phyloP scores from a whole-genome alignment of 1,140 invertebrate genomes.

The Whitmania pigra region DNA sequence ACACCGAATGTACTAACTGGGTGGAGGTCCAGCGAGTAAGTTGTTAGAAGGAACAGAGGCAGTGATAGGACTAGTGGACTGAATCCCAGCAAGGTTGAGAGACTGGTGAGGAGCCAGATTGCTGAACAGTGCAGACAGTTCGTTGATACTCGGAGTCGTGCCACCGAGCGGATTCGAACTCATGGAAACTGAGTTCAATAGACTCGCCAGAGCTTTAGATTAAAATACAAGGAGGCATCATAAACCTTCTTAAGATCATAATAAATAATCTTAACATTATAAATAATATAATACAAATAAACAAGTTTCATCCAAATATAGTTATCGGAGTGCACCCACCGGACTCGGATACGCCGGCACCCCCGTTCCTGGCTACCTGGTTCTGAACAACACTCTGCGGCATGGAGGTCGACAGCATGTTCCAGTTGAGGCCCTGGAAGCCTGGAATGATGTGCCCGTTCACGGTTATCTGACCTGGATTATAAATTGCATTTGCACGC shows the following conservation, averaged over 20 bases:
- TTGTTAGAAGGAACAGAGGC: not conserved
- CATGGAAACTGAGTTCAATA: conserved; percentile 3
- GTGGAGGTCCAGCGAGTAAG: not conserved
- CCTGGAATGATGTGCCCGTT: conserved; percentile 33
- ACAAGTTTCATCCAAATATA: too few species aligned
- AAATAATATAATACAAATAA: too few species aligned
- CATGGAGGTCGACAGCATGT: not conserved
- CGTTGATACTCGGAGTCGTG: conserved; percentile 12
- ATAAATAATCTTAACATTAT: too few species aligned
- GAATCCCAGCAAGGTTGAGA: not conserved
- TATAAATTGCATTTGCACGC: not conserved
- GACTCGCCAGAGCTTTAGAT: conserved; percentile 13
- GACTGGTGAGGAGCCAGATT: conserved; percentile 4
- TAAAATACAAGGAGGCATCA: too few species aligned
- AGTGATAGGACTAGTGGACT: conserved; percentile 8
- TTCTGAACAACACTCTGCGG: not conserved
- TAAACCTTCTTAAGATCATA: too few species aligned
- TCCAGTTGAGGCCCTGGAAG: conserved; percentile 2
- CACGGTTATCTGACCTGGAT: conserved; percentile 33
- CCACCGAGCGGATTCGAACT: not conserved
- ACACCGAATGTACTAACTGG: not conserved
- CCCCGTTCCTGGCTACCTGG: too few species aligned
- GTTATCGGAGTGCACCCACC: too few species aligned
- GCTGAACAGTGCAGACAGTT: conserved; percentile 14
- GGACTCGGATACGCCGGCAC: too few species aligned